Base-by-base conservation (phyloP, 2,888 invertebrate genomes). In the Lutraria lutraria region DNA sequence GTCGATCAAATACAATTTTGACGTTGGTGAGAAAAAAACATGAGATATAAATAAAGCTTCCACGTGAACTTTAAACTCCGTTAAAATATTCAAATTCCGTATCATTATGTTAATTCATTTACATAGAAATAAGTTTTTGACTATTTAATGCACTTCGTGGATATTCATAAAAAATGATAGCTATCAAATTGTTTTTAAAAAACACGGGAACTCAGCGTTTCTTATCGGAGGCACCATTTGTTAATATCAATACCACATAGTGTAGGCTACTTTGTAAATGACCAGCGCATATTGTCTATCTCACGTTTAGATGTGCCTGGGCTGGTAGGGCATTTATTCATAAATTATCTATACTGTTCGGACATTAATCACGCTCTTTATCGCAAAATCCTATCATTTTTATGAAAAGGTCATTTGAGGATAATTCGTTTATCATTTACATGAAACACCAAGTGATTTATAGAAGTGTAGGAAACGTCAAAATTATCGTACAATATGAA, bases 331-430 rank as follows among this genome's bases (percentile, higher is more conserved):
- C 56, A 12, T 43, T 89, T 89, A 89, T 89, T 86, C 43, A 79
- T n/a, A 21, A 76, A 89, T 89, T 89, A 89, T 89, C 89, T 86
- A n/a, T 13, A 53, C 82, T 53, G 81, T 19, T 15, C 8, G 31
- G 4, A 76, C 63, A 89, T 89, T 87, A 87, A 89, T 89, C 89
- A 89, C 82, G 34, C 34, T 53, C 19, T 76, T 76, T 85, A 87
- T 87, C 85, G 60, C 43, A 25, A 29, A 29, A 72, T 81, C 82
- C 31, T 82, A 87, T 87, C 87, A 87, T 89, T 89, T 89, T 79
- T 87, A 89, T 87, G 89, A 87, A 89, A 89, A 89, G 89, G 89
- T 89, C 89, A 89, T 83, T 85, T 84, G 84, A 87, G 89, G 89
- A 89, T 89, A 89, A 88, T 88, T 86, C 89, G 80, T 86, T 86